Evolutionary conservation across 2,888 invertebrate genomes (phyloP).

Genomic region (Epinotia ramella): DNA sequence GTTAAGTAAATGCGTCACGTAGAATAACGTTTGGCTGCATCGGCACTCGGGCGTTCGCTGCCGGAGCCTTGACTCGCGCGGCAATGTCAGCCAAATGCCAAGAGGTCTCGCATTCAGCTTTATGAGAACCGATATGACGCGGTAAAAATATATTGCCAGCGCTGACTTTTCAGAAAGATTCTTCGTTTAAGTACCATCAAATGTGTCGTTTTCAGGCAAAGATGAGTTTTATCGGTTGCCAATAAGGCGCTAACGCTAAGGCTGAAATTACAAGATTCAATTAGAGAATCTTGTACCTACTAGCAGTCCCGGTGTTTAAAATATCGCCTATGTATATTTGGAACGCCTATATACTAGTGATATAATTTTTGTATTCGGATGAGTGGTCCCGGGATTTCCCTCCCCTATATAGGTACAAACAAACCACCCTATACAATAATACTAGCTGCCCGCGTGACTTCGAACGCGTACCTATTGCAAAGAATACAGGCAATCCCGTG

Average conservation of each 20-base stretch:
- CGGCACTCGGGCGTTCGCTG: conserved; percentile 45
- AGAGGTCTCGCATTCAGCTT: conserved; percentile 51
- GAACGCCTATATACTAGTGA: no score
- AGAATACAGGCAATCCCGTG: no score
- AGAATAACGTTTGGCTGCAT: conserved; percentile 50
- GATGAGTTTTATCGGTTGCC: no score
- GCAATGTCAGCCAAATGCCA: conserved; percentile 63
- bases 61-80: conserved; percentile 59
- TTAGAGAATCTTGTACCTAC: no score
- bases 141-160: conserved; percentile 37
- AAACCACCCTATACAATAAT: no score
- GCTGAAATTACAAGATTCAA: background rate
- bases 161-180: conserved; percentile 13
- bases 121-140: conserved; percentile 34
- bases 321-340: no score
- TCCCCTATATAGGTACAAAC: no score
- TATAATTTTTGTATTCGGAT: no score
- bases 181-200: background rate
- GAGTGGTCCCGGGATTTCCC: no score
- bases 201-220: background rate
- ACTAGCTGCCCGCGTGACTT: no score
- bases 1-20: conserved; percentile 60
- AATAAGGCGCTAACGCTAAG: background rate
- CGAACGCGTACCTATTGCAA: no score
- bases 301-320: no score